Base-by-base conservation (phyloP, 2,888 invertebrate species). In the Dilophus febrilis region DNA sequence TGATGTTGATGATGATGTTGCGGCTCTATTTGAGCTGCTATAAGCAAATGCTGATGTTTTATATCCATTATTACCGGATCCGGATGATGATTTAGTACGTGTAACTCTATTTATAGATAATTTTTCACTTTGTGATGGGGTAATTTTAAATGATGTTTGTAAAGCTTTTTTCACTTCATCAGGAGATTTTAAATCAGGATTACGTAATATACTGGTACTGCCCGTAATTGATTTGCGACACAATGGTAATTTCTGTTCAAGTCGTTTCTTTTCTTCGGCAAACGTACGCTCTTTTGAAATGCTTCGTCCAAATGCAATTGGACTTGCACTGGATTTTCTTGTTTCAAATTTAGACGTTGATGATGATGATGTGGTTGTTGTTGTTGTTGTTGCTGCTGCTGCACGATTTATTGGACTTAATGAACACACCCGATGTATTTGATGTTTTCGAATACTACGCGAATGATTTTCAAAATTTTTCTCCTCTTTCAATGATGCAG, bases 161-260 rank as follows among this genome's bases (percentile, higher is more conserved):
- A 62, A 59, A 7, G 63, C 65, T 42, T 64, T 64, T 44, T 68
- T 68, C 1, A 72, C 71, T 51, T 74, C 72, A 19, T 65, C 66
- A 1, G 74, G 70, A 1, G 73, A 72, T 31, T 70, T 58, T 4
- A 76, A 52, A 40, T 70, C 71, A 0, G 72, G 68, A 27, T 74
- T 60, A 3, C 58, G 47, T 34, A 63, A 46, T 4, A 63, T 63
- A 41, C 61, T 61, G 6, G 62, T 63, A 42, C 61, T 60, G 0
- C 60, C 59, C 45, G 60, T 57, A 29, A 61, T 59, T 39, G 56
- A 57, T 38, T 54, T 53, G 13, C 57, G 53, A 39, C 49, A 48
- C 5, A 55, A 47, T 1, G 61, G 59, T 44, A 62, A 38, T 12
- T 31, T 34, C 26, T 37, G 34, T 48, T 68, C 67, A 35, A 68